Evolutionary conservation across 2,797 vertebrate genomes (phyloP).

Genomic region (Xiphorhynchus erythropygius): DNA sequence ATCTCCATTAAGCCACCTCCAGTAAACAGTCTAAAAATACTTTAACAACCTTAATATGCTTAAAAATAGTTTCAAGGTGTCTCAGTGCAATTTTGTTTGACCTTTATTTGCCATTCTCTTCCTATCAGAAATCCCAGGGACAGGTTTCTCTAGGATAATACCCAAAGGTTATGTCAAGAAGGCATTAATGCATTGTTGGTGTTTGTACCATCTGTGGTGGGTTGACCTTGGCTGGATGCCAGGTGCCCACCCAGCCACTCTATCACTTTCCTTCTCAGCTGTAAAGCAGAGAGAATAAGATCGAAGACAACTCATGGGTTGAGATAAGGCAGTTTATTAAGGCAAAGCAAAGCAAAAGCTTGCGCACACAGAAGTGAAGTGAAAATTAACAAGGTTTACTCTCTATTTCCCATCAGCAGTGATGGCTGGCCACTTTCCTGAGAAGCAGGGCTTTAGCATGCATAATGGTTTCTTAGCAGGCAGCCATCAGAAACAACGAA

Average conservation of each 20-base stretch:
- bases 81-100: not conserved
- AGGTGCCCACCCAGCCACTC: not conserved
- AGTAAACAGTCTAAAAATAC: not conserved
- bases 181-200: not conserved
- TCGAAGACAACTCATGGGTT: not conserved
- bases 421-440: not conserved
- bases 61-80: not conserved
- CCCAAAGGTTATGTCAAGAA: not conserved
- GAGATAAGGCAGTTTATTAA: not conserved
- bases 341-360: not conserved
- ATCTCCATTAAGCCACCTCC: not conserved
- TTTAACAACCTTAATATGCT: not conserved
- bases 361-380: too few relatives aligned
- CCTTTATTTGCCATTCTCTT: not conserved
- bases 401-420: not conserved
- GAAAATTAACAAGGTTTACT: not conserved
- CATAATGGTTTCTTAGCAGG: not conserved
- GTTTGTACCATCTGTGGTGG: not conserved
- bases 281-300: not conserved
- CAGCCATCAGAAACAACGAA: not conserved
- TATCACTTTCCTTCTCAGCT: not conserved
- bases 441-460: not conserved
- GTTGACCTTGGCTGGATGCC: not conserved
- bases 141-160: not conserved
- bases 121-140: not conserved